A percentile compares a stretch with the other conserved stretches of the same genome.
Evolutionary conservation across 1,140 invertebrate species (phyloP).

Genomic region (Drosophila mayri): DNA sequence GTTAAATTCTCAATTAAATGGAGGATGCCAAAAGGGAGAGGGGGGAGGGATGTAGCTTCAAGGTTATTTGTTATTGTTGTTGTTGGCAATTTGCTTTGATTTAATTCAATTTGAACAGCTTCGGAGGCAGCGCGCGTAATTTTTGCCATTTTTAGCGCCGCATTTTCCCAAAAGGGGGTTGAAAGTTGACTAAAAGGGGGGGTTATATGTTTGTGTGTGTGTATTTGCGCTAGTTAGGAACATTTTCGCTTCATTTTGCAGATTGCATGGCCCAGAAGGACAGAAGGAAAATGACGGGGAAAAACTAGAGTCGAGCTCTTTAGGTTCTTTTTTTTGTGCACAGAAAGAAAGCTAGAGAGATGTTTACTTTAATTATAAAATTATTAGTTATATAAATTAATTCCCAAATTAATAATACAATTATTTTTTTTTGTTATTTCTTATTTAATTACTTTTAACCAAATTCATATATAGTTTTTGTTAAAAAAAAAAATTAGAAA

Average conservation of each 20-base stretch:
- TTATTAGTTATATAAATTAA: not conserved
- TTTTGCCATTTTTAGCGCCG: slow-evolving; percentile 43
- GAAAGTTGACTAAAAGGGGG: slow-evolving; percentile 2
- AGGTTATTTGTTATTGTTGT: slow-evolving; percentile 63
- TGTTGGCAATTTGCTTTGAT: slow-evolving; percentile 78
- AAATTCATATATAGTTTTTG: too few relatives aligned
- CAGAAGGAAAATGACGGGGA: not conserved
- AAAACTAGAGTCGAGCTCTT: not conserved
- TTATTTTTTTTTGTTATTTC: too few relatives aligned
- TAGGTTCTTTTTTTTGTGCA: not conserved
- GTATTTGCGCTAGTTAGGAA: slow-evolving; percentile 7
- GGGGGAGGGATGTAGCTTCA: slow-evolving; percentile 25
- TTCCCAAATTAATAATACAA: too few relatives aligned
- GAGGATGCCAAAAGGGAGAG: slow-evolving; percentile 4
- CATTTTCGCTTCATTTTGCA: slow-evolving; percentile 38
- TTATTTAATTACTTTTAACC: too few relatives aligned
- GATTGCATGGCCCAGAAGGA: slow-evolving; percentile 24
- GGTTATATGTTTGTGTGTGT: not conserved
- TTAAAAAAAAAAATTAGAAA: too few relatives aligned
- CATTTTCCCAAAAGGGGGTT: slow-evolving; percentile 10
- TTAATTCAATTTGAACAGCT: slow-evolving; percentile 76
- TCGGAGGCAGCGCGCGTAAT: slow-evolving; percentile 38
- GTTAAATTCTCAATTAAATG: slow-evolving; percentile 31
- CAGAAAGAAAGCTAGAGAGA: not conserved
- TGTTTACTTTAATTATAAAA: not conserved